phyloP scores from a whole-genome alignment of 2,113 vertebrate genomes.

The Phainopepla nitens region DNA sequence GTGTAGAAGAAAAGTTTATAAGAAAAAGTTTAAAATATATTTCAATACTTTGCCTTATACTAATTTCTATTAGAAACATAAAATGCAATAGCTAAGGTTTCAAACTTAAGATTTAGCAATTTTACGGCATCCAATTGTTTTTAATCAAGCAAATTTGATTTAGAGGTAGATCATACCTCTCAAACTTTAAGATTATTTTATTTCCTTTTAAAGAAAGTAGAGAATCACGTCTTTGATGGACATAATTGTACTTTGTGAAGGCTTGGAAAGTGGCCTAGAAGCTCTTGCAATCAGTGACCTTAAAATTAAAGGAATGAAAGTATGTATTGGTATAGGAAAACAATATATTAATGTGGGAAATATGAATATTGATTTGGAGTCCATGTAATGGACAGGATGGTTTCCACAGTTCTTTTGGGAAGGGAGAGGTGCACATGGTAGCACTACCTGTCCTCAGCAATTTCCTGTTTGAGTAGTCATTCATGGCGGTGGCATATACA shows the following conservation, averaged over 20 bases:
- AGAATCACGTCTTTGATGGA: neutral
- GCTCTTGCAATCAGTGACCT: neutral
- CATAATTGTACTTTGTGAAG: neutral
- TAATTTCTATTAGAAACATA: neutral
- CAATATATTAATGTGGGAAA: neutral
- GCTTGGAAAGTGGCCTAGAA: neutral
- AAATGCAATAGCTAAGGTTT: neutral
- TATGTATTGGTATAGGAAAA: neutral
- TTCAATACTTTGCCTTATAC: neutral
- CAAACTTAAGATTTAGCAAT: neutral
- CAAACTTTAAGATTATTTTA: neutral
- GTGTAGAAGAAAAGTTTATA: neutral
- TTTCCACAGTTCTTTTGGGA: neutral
- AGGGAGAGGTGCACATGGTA: neutral
- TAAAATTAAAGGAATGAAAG: neutral
- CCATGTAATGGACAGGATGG: neutral
- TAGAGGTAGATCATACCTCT: neutral
- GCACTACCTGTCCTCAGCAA: neutral
- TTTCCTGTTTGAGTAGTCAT: neutral
- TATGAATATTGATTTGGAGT: neutral
- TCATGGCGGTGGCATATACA: neutral
- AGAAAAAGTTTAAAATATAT: neutral
- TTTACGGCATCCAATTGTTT: neutral
- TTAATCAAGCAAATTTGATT: neutral
- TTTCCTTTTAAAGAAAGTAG: neutral